Evolutionary conservation across 2,113 vertebrate species (phyloP).

Genomic region (Lonchura striata): DNA sequence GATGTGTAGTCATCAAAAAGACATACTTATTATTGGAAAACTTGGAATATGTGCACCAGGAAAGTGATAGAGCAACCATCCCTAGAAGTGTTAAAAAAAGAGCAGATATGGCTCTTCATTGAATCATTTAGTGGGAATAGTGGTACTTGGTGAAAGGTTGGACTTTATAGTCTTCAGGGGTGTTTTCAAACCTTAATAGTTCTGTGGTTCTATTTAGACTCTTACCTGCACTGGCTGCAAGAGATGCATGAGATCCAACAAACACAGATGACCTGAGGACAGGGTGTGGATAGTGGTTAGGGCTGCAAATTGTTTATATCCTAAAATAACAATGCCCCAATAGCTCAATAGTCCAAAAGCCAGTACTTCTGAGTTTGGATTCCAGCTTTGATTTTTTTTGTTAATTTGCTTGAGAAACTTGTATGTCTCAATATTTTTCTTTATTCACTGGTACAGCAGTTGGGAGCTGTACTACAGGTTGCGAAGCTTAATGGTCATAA

Average conservation of each 20-base stretch:
- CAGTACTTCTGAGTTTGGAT: not conserved
- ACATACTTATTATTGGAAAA: not conserved
- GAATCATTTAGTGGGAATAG: not conserved
- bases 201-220: not conserved
- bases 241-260: not conserved
- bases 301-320: not conserved
- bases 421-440: not conserved
- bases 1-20: not conserved
- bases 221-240: not conserved
- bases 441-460: not conserved
- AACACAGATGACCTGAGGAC: not conserved
- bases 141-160: not conserved
- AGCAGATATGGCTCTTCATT: not conserved
- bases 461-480: not conserved
- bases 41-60: not conserved
- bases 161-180: not conserved
- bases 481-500: not conserved
- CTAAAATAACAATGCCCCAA: not conserved
- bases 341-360: not conserved
- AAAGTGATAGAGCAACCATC: not conserved
- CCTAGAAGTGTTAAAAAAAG: not conserved
- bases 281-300: not conserved
- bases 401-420: not conserved
- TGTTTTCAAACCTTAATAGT: not conserved
- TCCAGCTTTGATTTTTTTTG: not conserved